phyloP scores from a whole-genome alignment of 1,140 invertebrate genomes.

The Lasioglossum albipes region DNA sequence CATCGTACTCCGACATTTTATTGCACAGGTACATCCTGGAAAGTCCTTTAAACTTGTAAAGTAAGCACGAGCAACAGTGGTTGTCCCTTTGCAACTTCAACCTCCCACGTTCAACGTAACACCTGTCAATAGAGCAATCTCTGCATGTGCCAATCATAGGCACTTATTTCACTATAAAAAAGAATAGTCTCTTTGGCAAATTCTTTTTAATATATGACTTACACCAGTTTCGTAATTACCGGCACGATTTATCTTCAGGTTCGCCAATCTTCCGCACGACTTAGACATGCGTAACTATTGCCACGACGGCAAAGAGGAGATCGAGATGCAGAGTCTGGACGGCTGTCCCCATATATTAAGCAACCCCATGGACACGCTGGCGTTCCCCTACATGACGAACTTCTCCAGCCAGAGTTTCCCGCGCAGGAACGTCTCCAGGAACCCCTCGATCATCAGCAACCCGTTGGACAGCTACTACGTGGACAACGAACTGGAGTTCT shows the following conservation, averaged over 20 bases:
- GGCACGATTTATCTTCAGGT: constrained; percentile 51
- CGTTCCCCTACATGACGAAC: constrained; percentile 63
- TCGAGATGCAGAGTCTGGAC: constrained; percentile 72
- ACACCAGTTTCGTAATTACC: too few relatives aligned
- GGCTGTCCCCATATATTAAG: constrained; percentile 66
- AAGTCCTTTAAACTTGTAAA: too few relatives aligned
- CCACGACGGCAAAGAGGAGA: constrained; percentile 70
- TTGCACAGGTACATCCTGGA: constrained; percentile 68
- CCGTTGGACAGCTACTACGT: constrained; percentile 70
- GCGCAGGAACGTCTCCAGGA: constrained; percentile 62
- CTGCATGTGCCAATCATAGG: too few relatives aligned
- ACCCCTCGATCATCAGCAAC: constrained; percentile 70
- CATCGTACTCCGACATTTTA: constrained; percentile 77
- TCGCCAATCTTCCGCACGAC: constrained; percentile 72
- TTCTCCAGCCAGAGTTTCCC: constrained; percentile 71
- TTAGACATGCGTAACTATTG: constrained; percentile 69
- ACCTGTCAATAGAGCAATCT: too few relatives aligned
- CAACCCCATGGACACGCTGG: constrained; percentile 65
- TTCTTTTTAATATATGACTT: too few relatives aligned
- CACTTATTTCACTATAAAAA: too few relatives aligned
- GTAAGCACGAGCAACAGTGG: too few relatives aligned
- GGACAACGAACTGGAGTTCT: constrained; percentile 67
- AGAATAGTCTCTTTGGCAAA: too few relatives aligned
- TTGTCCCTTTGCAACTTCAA: too few relatives aligned
- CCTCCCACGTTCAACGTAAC: too few relatives aligned